Base-by-base conservation (phyloP, 1,140 invertebrate species). In the Pseudomyrmex dendroicus region DNA sequence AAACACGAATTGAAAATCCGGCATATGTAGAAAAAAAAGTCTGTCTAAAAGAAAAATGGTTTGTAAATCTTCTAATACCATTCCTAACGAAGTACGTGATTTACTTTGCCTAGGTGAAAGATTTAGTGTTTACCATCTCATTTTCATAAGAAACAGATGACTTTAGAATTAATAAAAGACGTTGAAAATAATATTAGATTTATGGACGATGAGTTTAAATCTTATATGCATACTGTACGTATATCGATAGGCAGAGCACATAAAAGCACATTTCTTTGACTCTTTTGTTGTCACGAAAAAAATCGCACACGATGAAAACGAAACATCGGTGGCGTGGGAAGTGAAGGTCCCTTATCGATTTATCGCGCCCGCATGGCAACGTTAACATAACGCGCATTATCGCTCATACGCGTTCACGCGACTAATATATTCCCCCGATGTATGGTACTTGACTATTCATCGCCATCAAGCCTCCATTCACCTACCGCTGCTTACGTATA, bases 351-450 rank as follows among this genome's bases (percentile, higher is more conserved):
- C 72, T 89, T 91, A 91, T 92, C 90, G 63, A 70, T 82, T 90
- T 90, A 91, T 91, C 91, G 46, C 83, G 66, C 86, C 90, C 89
- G 85, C 87, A 89, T 89, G 86, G 62, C 83, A 68, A 66, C 25
- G 73, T 78, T 86, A 87, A 91, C 84, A 87, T 80, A 86, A 84
- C 25, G 25, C 85, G 82, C 85, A 78, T 90, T 88, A 86, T 91
- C 88, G 78, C 72, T 22, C 83, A 73, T 73, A 84, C 85, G 68
- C 80, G 62, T 86, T 89, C 83, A 84, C 86, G 82, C 74, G 67
- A 48, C 63, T 90, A 90, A 90, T 91, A 85, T 91, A 91, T 91
- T 86, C 85, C 62, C 68, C 62, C 68, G 70, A 82, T 76, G 86
- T 68, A 62, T 35, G n/a, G n/a, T 84, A 35, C 82, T 61, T 17